Base-by-base conservation (phyloP, 2,888 invertebrate genomes). In the Nymphalis urticae region DNA sequence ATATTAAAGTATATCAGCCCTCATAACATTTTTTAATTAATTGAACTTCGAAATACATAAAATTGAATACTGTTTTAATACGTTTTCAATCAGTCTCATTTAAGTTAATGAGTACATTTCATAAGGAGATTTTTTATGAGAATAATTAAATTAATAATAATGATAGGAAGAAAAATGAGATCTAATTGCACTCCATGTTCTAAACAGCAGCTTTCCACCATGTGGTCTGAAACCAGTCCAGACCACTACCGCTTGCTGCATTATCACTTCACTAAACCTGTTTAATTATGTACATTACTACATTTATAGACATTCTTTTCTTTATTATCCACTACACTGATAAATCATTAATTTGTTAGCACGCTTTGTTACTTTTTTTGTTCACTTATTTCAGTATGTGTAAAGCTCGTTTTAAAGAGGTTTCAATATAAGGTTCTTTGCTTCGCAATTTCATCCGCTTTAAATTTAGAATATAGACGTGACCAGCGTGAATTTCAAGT, bases 191-290 rank as follows among this genome's bases (percentile, higher is more conserved):
- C 58, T 53, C 48, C 48, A 64, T 48, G 61, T 66, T 69, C 54
- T 53, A 63, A 66, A 51, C 63, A 48, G 69, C 71, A 69, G 73
- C 73, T 76, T 76, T 75, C 72, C 66, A 73, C 68, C 72, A 73
- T 69, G 70, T 69, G 71, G 66, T 71, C 70, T 48, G 53, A 69
- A 74, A 76, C 75, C 75, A 69, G 75, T 75, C 66, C 53, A 63
- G 63, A 60, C 56, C 66, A 65, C 69, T 48, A 69, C 70, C 66
- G 61, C 67, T 68, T 64, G 63, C 73, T 71, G 64, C 66, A 73
- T 71, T 69, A 73, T 70, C 69, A 62, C 64, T 48, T 64, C 64
- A 73, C 68, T 42, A 71, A 72, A 75, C 75, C 68, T 59, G 74
- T 73, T 76, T 72, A 64, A 74, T 75, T 70, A 73, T 62, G 63